Percentiles rank a stretch among this genome's conserved stretches.
Evolutionary conservation across 2,113 vertebrate genomes (phyloP).

Genomic region (Zeus faber): DNA sequence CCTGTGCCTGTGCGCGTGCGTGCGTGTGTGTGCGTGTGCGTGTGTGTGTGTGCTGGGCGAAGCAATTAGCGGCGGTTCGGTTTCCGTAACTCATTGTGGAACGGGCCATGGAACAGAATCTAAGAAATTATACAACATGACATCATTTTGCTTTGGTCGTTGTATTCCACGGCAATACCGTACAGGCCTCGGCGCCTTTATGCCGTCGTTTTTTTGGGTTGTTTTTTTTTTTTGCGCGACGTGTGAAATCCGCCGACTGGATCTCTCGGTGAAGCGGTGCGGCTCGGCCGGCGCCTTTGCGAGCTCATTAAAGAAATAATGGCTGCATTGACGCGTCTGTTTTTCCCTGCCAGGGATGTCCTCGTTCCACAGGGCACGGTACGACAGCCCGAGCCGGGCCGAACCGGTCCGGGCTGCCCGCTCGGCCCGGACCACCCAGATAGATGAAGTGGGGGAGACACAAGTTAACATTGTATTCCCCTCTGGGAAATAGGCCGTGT

Average conservation of each 20-base stretch:
- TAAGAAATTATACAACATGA: constrained; percentile 44
- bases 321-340: constrained; percentile 27
- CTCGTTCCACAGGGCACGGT: constrained; percentile 35
- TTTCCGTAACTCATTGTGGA: constrained; percentile 41
- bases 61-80: constrained; percentile 57
- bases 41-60: too few relatives aligned
- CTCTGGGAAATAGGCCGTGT: constrained; percentile 28
- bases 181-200: constrained; percentile 14
- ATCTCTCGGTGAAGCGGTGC: constrained; percentile 34
- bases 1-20: too few relatives aligned
- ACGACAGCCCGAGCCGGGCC: constrained; percentile 43
- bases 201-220: not conserved
- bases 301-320: constrained; percentile 62
- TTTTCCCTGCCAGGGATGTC: constrained; percentile 26
- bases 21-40: too few relatives aligned
- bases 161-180: constrained; percentile 28
- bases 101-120: constrained; percentile 38
- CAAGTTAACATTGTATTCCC: constrained; percentile 57
- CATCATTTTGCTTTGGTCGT: constrained; percentile 34
- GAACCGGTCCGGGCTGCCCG: constrained; percentile 32
- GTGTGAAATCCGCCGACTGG: constrained; percentile 53
- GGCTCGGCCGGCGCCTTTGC: constrained; percentile 40
- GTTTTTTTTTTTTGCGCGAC: constrained; percentile 42
- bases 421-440: constrained; percentile 61
- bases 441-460: constrained; percentile 42